Percentiles rank a stretch among this genome's conserved stretches.
These are phyloP conservation scores for Solen grandis DNA, from an alignment of 1,140 invertebrate species.

Conservation along the genomic window DNA sequence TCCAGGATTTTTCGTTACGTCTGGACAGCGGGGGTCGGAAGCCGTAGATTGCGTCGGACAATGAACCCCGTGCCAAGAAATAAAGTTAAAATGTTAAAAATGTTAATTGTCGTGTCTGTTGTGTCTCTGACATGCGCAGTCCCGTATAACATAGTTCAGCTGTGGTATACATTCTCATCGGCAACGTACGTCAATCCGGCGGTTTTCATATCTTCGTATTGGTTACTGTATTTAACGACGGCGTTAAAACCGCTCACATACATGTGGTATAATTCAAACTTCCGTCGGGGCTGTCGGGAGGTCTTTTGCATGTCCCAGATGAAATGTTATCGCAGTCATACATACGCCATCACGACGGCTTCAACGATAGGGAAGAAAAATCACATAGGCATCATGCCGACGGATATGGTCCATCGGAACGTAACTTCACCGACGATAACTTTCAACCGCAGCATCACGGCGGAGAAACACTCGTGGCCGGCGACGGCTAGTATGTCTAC, in stretches of 20 bases:
- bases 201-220: conserved; percentile 58
- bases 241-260: conserved; percentile 69
- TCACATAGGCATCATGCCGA: conserved; percentile 65
- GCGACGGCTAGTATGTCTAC: conserved; percentile 22
- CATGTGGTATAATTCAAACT: conserved; percentile 73
- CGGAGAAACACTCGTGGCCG: conserved; percentile 65
- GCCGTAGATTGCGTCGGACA: conserved; percentile 58
- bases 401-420: not conserved
- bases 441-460: conserved; percentile 58
- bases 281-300: conserved; percentile 73
- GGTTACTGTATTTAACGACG: conserved; percentile 51
- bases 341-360: conserved; percentile 71
- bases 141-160: conserved; percentile 64
- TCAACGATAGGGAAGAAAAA: conserved; percentile 73
- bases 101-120: conserved; percentile 65
- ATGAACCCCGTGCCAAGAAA: conserved; percentile 71
- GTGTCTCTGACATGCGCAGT: conserved; percentile 47
- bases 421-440: conserved; percentile 19
- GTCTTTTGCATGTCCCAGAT: conserved; percentile 76
- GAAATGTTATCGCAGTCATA: conserved; percentile 73
- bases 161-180: conserved; percentile 56
- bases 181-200: conserved; percentile 18
- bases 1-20: conserved; percentile 65
- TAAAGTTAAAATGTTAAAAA: conserved; percentile 76
- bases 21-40: conserved; percentile 60